Base-by-base conservation (phyloP, 37 sponge, comb jelly and placozoan genomes). In the Tethya wilhelma region DNA sequence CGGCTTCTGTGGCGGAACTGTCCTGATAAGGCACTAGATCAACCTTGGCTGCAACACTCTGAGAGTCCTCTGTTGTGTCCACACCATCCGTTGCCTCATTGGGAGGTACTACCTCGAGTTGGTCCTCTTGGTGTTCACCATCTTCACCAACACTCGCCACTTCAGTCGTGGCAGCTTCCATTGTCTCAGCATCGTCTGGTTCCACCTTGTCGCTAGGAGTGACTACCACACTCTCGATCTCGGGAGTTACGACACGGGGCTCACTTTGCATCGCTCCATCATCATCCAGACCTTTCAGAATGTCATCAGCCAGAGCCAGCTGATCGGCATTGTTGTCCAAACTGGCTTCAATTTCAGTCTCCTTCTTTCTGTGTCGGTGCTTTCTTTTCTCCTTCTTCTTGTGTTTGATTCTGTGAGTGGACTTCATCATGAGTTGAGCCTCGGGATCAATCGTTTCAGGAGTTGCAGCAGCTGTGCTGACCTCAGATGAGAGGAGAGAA, bases 11-110 rank as follows among this genome's bases (percentile, higher is more conserved):
- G 25, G 62, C n/a, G 2, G 77, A 60, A 29, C 77, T 76, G 62
- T 60, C 77, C 42, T 55, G 62, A 38, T 76, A 38, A 4, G 77
- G 77, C 22, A 76, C 77, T 23, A 76, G 81, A 17, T n/a, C n/a
- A n/a, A n/a, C n/a, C n/a, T 33, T 29, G 4, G 66, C 4, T 2
- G 8, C 7, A 4, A 33, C 73, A 17, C 28, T 36, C 37, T 67
- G 23, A 19, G 5, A 7, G 4, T 19, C 39, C 32, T 33, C 67
- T 36, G 8, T n/a, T 5, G 25, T 25, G 17, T 72, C 56, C 17
- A n/a, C 38, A 4, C 28, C 34, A 5, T 26, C 12, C 26, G 17
- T 7, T 17, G 9, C 30, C 2, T 26, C 33, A 31, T 31, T 19
- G 7, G 31, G 17, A 23, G 63, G 63, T 60, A 14, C 14, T 9